Evolutionary conservation across 2,797 vertebrate species (phyloP).

Genomic region (Parauchenoglanis punctatus): DNA sequence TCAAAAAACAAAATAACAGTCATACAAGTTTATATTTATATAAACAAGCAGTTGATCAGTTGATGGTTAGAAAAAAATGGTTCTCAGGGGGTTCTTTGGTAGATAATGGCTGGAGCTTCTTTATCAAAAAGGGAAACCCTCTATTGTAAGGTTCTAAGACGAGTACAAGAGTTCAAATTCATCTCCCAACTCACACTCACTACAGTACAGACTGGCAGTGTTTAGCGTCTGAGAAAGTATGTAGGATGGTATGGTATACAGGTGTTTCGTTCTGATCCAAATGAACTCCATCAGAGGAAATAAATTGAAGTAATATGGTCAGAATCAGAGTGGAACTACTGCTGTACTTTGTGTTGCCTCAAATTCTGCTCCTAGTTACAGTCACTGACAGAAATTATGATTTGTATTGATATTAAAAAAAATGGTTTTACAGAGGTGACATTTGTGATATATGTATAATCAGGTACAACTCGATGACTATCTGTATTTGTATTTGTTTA

Average conservation of each 20-base stretch:
- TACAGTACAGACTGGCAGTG: not conserved
- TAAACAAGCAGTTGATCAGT: not conserved
- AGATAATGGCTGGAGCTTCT: not conserved
- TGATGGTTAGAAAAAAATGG: not conserved
- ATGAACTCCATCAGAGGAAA: not conserved
- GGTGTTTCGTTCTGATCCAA: slow-evolving; percentile 6
- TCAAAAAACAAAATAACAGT: not conserved
- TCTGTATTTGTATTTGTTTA: not conserved
- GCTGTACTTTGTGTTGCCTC: not conserved
- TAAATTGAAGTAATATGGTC: not conserved
- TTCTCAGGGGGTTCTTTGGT: not conserved
- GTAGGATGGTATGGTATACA: slow-evolving; percentile 1
- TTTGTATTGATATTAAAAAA: not conserved
- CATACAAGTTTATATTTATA: not conserved
- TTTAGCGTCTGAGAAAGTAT: not conserved
- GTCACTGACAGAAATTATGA: not conserved
- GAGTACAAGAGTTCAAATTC: not conserved
- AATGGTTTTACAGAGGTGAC: too few relatives aligned
- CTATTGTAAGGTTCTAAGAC: too few relatives aligned
- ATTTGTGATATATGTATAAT: not conserved
- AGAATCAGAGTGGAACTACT: not conserved
- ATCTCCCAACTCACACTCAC: not conserved
- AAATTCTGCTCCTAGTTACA: not conserved
- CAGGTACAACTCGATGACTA: not conserved
- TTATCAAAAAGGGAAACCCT: not conserved